phyloP scores from a whole-genome alignment of 2,888 invertebrate genomes.

The Acronicta psi region DNA sequence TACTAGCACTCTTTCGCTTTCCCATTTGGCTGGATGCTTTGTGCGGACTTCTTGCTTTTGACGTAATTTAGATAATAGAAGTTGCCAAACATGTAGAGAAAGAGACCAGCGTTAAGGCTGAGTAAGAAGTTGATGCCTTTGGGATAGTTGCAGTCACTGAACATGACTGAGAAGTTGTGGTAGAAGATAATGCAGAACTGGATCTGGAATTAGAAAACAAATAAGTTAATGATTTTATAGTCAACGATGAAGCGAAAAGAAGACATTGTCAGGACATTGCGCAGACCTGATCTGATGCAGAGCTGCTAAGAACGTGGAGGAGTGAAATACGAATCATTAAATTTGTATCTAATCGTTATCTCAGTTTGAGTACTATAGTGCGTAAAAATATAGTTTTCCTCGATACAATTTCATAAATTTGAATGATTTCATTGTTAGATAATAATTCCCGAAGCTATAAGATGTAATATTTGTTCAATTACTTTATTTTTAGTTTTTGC shows the following conservation, averaged over 20 bases:
- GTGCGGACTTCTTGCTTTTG: conserved; percentile 61
- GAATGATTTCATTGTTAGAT: too few species aligned
- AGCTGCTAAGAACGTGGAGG: too few species aligned
- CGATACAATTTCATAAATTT: too few species aligned
- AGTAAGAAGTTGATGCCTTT: conserved; percentile 91
- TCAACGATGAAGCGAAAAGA: too few species aligned
- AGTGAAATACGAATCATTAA: too few species aligned
- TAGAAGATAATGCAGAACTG: conserved; percentile 94
- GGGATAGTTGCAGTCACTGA: conserved; percentile 92
- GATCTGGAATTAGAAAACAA: conserved; percentile 60
- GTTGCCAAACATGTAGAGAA: conserved; percentile 93
- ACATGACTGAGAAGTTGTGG: conserved; percentile 91
- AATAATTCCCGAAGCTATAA: too few species aligned
- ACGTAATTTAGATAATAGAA: conserved; percentile 92
- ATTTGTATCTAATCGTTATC: too few species aligned
- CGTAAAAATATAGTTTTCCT: too few species aligned
- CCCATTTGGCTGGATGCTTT: conserved; percentile 54
- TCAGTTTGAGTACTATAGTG: too few species aligned
- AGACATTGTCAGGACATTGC: too few species aligned
- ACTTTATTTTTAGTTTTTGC: background rate
- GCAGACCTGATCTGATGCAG: too few species aligned
- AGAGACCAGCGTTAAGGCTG: conserved; percentile 91
- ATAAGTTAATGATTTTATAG: background rate
- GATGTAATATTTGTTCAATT: background rate
- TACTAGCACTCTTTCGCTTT: conserved; percentile 77